Percentiles rank a stretch among this genome's conserved stretches.
Conservation (phyloP, 2,113 vertebrate genomes). For the Muntiacus muntjak region DNA sequence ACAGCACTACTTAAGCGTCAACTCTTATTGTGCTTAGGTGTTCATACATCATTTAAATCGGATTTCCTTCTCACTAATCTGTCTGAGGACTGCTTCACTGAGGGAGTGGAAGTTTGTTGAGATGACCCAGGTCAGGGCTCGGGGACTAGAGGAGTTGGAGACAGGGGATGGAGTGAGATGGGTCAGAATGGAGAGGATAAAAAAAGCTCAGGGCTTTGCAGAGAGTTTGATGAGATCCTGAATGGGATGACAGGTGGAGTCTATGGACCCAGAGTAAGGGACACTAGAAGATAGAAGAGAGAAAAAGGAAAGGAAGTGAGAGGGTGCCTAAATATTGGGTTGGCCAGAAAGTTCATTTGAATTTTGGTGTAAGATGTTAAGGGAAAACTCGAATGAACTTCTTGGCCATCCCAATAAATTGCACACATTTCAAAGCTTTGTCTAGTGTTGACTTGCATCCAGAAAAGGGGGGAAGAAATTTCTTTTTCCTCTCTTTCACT, state of each 20-base stretch:
- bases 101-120: neutral
- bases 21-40: neutral
- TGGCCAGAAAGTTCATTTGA: neutral
- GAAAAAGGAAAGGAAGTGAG: neutral
- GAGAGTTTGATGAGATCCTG: neutral
- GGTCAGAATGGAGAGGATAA: neutral
- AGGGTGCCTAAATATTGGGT: neutral
- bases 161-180: no score
- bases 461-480: conserved; percentile 2
- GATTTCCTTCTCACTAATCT: neutral
- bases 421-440: neutral
- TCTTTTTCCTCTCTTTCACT: neutral
- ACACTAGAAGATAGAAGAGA: neutral
- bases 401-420: neutral
- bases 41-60: neutral
- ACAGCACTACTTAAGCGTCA: neutral
- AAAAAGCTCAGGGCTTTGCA: neutral
- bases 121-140: neutral
- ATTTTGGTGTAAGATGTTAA: neutral
- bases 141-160: neutral
- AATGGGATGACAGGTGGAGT: neutral
- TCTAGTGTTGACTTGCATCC: neutral
- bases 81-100: neutral
- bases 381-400: neutral
- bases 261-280: neutral